Evolutionary conservation across 2,888 invertebrate genomes (phyloP).

Genomic region (Petrophora chlorosata): DNA sequence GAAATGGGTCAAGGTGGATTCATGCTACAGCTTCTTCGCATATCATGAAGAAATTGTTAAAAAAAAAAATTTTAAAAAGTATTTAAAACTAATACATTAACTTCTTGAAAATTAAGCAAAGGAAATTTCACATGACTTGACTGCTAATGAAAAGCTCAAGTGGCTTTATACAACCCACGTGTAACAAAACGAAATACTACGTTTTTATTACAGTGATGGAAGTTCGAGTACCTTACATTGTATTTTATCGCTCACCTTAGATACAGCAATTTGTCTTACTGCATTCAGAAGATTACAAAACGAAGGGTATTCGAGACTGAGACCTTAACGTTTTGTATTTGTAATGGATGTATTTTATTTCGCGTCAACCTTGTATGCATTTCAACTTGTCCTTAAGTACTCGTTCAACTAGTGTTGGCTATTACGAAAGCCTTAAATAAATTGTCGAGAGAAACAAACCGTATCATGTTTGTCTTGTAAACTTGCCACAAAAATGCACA

Average conservation of each 20-base stretch:
- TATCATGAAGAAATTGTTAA: too few relatives aligned
- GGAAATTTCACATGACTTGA: not conserved
- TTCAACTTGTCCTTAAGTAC: not conserved
- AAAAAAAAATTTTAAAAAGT: too few relatives aligned
- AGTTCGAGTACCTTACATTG: too few relatives aligned
- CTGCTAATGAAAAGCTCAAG: not conserved
- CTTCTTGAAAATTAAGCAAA: not conserved
- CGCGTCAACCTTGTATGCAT: conserved; percentile 13
- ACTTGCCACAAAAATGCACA: too few relatives aligned
- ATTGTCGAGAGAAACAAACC: too few relatives aligned
- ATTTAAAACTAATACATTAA: too few relatives aligned
- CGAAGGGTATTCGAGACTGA: conserved; percentile 10
- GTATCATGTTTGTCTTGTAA: too few relatives aligned
- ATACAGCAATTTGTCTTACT: conserved; percentile 17
- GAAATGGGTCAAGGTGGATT: too few relatives aligned
- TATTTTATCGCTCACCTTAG: conserved; percentile 21
- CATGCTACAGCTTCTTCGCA: too few relatives aligned
- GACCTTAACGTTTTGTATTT: conserved; percentile 23
- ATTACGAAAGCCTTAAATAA: too few relatives aligned
- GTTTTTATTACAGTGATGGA: conserved; percentile 1
- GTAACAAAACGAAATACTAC: conserved; percentile 14
- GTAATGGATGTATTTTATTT: conserved; percentile 19
- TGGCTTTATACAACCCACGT: not conserved
- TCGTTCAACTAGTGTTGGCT: too few relatives aligned
- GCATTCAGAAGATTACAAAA: conserved; percentile 16